Conservation (phyloP, 2,797 vertebrate genomes). For the Poliocrania exsul region DNA sequence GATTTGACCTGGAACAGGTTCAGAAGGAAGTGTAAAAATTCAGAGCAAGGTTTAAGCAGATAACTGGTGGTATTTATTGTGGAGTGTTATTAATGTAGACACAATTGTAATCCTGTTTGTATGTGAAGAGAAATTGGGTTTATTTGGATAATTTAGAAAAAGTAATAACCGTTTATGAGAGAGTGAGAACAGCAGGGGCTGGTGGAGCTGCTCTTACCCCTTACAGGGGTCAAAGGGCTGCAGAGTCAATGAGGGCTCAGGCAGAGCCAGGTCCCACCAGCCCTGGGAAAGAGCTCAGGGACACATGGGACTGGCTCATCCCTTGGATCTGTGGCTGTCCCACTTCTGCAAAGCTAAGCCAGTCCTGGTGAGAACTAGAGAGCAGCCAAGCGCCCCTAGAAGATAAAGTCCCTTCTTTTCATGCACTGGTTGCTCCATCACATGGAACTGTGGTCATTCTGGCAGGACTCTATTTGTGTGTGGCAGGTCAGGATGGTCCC, state of each 20-base stretch:
- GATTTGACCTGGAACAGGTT: background rate
- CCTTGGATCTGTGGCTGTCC: background rate
- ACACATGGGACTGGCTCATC: rapidly evolving
- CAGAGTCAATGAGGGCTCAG: background rate
- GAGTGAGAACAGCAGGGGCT: background rate
- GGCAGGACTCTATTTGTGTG: background rate
- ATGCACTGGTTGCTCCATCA: background rate
- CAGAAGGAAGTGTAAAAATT: background rate
- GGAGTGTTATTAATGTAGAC: rapidly evolving
- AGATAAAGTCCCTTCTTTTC: background rate
- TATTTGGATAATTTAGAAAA: background rate
- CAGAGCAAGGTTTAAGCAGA: background rate
- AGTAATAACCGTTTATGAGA: background rate
- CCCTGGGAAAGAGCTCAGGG: background rate
- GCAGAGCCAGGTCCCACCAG: background rate
- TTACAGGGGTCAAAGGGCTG: rapidly evolving
- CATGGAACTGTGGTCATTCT: background rate
- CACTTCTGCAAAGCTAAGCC: background rate
- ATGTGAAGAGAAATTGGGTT: background rate
- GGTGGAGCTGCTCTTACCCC: background rate
- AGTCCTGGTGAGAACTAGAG: background rate
- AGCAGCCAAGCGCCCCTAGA: background rate
- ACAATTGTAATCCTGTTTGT: background rate
- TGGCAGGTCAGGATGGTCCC: background rate
- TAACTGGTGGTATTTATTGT: background rate